phyloP scores from a whole-genome alignment of 2,797 vertebrate genomes.

The Sparus aurata region DNA sequence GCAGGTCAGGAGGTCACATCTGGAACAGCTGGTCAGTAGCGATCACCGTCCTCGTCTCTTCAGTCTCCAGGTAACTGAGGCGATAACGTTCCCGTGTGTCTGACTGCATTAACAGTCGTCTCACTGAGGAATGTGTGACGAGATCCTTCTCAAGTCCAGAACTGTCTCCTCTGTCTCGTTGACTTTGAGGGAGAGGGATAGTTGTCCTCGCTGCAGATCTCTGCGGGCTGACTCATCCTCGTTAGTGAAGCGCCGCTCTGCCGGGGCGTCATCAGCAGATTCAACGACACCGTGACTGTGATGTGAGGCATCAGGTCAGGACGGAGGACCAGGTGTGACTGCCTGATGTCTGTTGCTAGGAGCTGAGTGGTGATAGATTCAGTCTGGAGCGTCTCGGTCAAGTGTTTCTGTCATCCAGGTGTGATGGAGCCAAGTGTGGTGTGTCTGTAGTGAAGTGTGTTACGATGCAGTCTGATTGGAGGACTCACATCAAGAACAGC shows the following conservation, averaged over 20 bases:
- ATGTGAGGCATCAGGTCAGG: conserved; percentile 4
- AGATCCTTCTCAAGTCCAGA: conserved; percentile 13
- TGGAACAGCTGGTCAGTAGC: background rate
- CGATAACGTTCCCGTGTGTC: background rate
- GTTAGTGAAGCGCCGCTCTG: conserved; percentile 20
- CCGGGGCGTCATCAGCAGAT: conserved; percentile 11
- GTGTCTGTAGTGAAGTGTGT: background rate
- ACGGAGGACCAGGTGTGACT: background rate
- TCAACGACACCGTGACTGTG: conserved; percentile 13
- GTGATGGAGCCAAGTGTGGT: background rate
- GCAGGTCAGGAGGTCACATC: background rate
- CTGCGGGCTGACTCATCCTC: conserved; percentile 29
- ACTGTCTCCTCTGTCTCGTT: background rate
- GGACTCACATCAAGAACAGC: background rate
- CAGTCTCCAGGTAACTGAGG: conserved; percentile 1
- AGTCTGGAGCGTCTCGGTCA: background rate
- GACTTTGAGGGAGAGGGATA: conserved; percentile 13
- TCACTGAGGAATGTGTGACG: conserved; percentile 6
- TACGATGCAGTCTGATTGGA: too few relatives aligned
- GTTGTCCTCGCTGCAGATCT: conserved; percentile 9
- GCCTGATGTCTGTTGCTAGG: conserved; percentile 8
- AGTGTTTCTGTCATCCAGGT: background rate
- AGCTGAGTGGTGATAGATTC: background rate
- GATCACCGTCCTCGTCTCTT: background rate
- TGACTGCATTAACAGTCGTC: background rate